Evolutionary conservation across 2,113 vertebrate genomes (phyloP), one percentile per base, ranked within the genome.

Genomic region (Eira barbara): DNA sequence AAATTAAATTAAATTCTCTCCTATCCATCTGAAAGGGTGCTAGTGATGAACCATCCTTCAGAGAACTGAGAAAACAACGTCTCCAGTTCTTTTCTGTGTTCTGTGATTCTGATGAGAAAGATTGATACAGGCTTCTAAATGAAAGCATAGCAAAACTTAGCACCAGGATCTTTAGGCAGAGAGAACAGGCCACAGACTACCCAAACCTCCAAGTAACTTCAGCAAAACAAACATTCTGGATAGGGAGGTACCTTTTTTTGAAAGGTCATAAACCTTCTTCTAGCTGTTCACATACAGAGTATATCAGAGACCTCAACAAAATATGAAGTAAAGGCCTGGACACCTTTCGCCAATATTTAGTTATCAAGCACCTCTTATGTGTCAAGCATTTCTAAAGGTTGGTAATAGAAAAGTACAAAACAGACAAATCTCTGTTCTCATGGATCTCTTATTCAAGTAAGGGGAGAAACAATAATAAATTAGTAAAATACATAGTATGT

Each of bases 61-160:
- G 65, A 96, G 31, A 89, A 89, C 39, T 84, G 36, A 91, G 69
- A 85, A 89, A 91, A 34, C 21, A 97, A 59, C 20, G 65, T 55
- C 63, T 87, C 76, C 59, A 61, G 47, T 81, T 13, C 88, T 90
- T 87, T 78, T 82, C 89, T 79, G 59, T 73, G 45, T 87, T 97
- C 65, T 96, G 61, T 85, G 86, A 52, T 74, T 95, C 67, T 90
- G 34, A 94, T 42, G 52, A 80, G 57, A 94, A 95, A 88, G 39
- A 78, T 45, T 89, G 74, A 74, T 14, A 88, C n/a, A 81, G 34
- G 25, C 14, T 97, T 14, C 65, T 89, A 95, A 97, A 86, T 34
- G 45, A 95, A 95, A 92, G 42, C 42, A 29, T 27, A 45, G 63
- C 25, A 94, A 83, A 93, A 78, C 31, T 80, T 61, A 36, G 52